Percentiles rank a stretch among this genome's conserved stretches.
phyloP scores from a whole-genome alignment of 1,140 invertebrate species.

The Tetranychus urticae region DNA sequence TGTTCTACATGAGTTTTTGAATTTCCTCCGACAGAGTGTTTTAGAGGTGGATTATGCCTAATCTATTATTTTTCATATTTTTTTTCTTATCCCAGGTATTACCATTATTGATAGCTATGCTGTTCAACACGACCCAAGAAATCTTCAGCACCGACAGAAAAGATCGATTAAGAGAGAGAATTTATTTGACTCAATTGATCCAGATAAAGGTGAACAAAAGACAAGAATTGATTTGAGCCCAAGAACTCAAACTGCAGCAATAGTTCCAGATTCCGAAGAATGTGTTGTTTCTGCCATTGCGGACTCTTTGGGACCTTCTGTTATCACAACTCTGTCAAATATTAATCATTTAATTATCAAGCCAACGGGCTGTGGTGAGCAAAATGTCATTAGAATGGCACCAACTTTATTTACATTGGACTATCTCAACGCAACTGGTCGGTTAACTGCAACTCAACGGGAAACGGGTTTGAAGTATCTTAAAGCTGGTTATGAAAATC shows the following conservation, averaged over 20 bases:
- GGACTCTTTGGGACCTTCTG: slow-evolving; percentile 17
- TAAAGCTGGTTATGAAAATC: slow-evolving; percentile 12
- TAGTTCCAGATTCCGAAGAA: slow-evolving; percentile 19
- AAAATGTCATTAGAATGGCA: slow-evolving; percentile 22
- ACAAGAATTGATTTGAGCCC: slow-evolving; percentile 16
- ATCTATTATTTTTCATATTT: too few species aligned
- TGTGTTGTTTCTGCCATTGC: slow-evolving; percentile 19
- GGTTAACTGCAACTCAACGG: slow-evolving; percentile 15
- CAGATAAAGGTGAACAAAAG: slow-evolving; percentile 11
- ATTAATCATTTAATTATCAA: slow-evolving; percentile 14
- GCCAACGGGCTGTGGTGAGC: slow-evolving; percentile 22
- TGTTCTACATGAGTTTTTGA: too few species aligned
- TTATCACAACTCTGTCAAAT: slow-evolving; percentile 14
- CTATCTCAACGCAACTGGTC: slow-evolving; percentile 18
- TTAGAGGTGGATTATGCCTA: too few species aligned
- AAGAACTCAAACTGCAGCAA: slow-evolving; percentile 11
- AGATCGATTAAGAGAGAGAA: slow-evolving; percentile 3
- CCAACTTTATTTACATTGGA: slow-evolving; percentile 20
- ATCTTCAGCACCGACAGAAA: slow-evolving; percentile 10
- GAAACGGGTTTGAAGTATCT: slow-evolving; percentile 14
- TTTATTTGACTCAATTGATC: slow-evolving; percentile 9
- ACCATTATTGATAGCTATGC: slow-evolving; percentile 16
- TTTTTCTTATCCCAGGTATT: slow-evolving; percentile 11
- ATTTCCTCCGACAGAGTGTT: too few species aligned
- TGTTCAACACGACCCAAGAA: slow-evolving; percentile 20